Base-by-base conservation (phyloP, 2,797 vertebrate genomes). In the Apodemus agrarius region DNA sequence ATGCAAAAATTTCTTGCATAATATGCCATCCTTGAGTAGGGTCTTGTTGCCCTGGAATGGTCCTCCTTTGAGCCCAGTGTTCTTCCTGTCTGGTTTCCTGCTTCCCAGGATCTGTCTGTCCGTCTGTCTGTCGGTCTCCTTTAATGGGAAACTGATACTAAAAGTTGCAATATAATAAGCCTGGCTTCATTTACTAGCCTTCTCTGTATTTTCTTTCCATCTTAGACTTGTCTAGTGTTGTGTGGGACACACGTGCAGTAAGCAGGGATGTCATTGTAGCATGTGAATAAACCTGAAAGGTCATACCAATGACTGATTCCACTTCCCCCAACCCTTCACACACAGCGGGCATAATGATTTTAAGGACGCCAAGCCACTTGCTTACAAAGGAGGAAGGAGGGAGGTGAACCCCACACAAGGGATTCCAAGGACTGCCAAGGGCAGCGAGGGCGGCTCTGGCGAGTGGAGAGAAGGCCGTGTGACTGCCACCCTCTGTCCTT, bases 81-180 rank as follows among this genome's bases (percentile, higher is more conserved):
- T 83, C 49, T 37, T 84, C 61, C 49, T 88, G 19, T 86, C 46
- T 90, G 40, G 16, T 26, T 94, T 75, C 79, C 81, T 84, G 75
- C 85, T 67, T 83, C 4, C n/a, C 24, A 26, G 14, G 22, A 3
- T 24, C 14, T 17, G 3, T 40, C 24, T 4, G 11, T 37, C 13
- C 40, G 31, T 49, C 19, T 81, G 34, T 34, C 31, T 80, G 31
- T 17, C 67, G 67, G 61, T 49, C 46, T 49, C n/a, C 29, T 79
- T 80, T 72, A 78, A 40, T 89, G 24, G 26, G 61, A 29, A 90
- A 86, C 72, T 34, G 16, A n/a, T 22, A 89, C 54, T 89, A 76
- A 72, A 3, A 78, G 5, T 9, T 3, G 0, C 83, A 49, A 49
- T 54, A 75, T 89, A 93, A 94, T 22, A 59, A 87, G 1, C 57